Base-by-base conservation (phyloP, 2,888 invertebrate species). In the Taenaris catops region DNA sequence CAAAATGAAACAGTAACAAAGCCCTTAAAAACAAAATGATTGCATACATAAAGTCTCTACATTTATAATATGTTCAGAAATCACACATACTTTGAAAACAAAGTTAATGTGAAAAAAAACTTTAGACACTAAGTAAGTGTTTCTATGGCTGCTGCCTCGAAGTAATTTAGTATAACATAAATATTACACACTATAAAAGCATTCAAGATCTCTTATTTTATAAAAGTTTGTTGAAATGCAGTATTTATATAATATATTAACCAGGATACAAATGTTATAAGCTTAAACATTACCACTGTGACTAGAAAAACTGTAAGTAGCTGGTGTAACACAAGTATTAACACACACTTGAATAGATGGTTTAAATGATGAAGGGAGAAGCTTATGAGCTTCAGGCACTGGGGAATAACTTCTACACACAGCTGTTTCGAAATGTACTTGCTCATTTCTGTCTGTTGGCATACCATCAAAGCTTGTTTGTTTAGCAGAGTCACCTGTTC, bases 401-500 rank as follows among this genome's bases (percentile, higher is more conserved):
- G 86, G 83, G 46, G 86, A 84, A 54, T 86, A 86, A 59, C 76
- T 86, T 49, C 63, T 68, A 56, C 76, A 74, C 31, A 75, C 67
- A 47, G 68, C 65, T 48, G 73, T 69, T 46, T 86, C 86, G 71
- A 84, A 86, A 59, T 83, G 79, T 40, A 84, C 78, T 60, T 66
- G 79, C 48, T 86, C 86, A 72, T 58, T 73, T 52, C 76, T 78
- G 41, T 87, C 86, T 25, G 65, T 55, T 44, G 86, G 86, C 50
- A 81, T 74, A 45, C 89, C 78, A 58, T 91, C 91, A 69, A 91
- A 90, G 57, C 89, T 93, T 47, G 93, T 92, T 50, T 91, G 89
- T 78, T 92, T 93, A 11, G 92, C 93, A 31, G 93, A 93, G 66
- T 94, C 93, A 33, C 94, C 94, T 33, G 93, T 94, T 25, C 94